Percentiles rank a stretch among this genome's conserved stretches.
phyloP scores from a whole-genome alignment of 2,888 invertebrate species.

The Disparrhopalites patrizii region DNA sequence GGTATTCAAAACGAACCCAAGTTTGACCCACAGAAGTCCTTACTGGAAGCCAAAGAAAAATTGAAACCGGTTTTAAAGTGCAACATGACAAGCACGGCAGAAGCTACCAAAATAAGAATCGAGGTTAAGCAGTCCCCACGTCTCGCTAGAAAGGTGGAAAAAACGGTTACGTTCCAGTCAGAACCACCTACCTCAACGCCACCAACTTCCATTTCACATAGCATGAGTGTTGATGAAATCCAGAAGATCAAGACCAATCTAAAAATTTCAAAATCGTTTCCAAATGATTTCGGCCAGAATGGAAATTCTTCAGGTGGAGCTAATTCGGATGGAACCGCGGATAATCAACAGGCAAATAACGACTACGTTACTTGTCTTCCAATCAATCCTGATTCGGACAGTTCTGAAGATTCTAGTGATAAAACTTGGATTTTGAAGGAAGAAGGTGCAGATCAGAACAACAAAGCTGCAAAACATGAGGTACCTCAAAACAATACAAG shows the following conservation, averaged over 20 bases:
- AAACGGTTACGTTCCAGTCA: slow-evolving; percentile 47
- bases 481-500: slow-evolving; percentile 7
- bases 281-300: slow-evolving; percentile 67
- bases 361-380: slow-evolving; percentile 52
- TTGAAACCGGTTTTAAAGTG: slow-evolving; percentile 45
- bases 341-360: slow-evolving; percentile 53
- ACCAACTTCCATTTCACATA: slow-evolving; percentile 58
- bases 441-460: slow-evolving; percentile 23
- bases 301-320: slow-evolving; percentile 79
- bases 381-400: slow-evolving; percentile 53
- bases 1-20: background rate
- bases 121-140: slow-evolving; percentile 48
- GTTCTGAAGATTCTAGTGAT: slow-evolving; percentile 48
- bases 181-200: slow-evolving; percentile 30
- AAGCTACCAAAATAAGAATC: slow-evolving; percentile 44
- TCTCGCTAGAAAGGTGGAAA: slow-evolving; percentile 43
- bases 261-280: slow-evolving; percentile 81
- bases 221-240: slow-evolving; percentile 83
- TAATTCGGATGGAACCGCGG: slow-evolving; percentile 63
- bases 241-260: slow-evolving; percentile 76
- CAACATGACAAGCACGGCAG: slow-evolving; percentile 31
- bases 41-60: slow-evolving; percentile 47
- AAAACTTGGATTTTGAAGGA: slow-evolving; percentile 48
- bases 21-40: slow-evolving; percentile 47
- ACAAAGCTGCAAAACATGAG: background rate